Conservation (phyloP, 2,888 invertebrate species). For the Acanthosepion esculentum region DNA sequence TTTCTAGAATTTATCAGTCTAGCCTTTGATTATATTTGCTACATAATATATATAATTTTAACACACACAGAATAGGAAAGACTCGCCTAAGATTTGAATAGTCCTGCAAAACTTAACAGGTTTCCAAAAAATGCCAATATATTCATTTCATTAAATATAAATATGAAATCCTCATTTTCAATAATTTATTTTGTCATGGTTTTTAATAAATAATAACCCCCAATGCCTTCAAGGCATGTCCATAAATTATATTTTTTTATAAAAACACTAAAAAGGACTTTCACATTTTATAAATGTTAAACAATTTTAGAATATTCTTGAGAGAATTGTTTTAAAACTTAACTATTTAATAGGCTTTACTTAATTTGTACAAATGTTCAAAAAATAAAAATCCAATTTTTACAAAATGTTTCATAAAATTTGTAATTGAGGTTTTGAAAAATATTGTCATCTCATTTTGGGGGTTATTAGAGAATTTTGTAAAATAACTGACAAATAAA, state of each 20-base stretch:
- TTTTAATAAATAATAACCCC: not conserved
- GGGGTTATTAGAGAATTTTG: conserved; percentile 1
- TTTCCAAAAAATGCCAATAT: not conserved
- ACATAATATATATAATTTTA: too few species aligned
- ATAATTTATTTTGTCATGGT: not conserved
- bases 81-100: not conserved
- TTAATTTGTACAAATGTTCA: not conserved
- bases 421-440: not conserved
- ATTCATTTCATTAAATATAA: not conserved
- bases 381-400: too few species aligned
- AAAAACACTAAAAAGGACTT: not conserved
- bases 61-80: not conserved
- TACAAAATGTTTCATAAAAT: not conserved
- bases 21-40: too few species aligned
- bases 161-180: not conserved
- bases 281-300: not conserved
- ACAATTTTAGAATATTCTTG: not conserved
- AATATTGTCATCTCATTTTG: not conserved
- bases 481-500: not conserved
- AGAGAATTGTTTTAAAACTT: not conserved
- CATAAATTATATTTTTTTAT: conserved; percentile 22
- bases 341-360: not conserved
- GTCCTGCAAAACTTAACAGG: not conserved
- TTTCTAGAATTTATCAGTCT: too few species aligned
- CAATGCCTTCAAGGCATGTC: not conserved